These are phyloP conservation scores for Brachyptera putata DNA, from an alignment of 2,888 invertebrate species.

Conservation along the genomic window DNA sequence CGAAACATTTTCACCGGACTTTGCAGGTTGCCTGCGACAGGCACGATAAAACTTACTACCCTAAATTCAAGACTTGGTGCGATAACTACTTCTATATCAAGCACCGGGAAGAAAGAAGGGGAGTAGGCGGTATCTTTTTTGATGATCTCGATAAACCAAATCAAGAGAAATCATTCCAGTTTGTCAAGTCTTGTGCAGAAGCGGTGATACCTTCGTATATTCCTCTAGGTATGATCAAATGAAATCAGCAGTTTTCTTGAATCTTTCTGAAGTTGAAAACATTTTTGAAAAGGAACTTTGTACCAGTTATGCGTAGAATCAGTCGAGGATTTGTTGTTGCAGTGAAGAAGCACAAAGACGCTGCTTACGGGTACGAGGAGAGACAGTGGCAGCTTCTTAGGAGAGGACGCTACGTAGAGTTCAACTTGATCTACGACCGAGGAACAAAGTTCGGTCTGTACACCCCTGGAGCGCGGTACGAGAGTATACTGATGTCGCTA, in stretches of 20 bases:
- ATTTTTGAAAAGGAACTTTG: neutral
- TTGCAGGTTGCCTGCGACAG: slow-evolving; percentile 84
- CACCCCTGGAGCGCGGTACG: slow-evolving; percentile 91
- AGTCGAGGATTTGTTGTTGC: slow-evolving; percentile 38
- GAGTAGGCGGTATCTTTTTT: slow-evolving; percentile 96
- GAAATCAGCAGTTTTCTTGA: neutral
- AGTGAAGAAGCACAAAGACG: slow-evolving; percentile 78
- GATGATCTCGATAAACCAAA: slow-evolving; percentile 87
- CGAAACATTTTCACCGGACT: slow-evolving; percentile 76
- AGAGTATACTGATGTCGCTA: slow-evolving; percentile 95
- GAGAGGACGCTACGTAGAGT: slow-evolving; percentile 93
- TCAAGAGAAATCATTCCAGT: slow-evolving; percentile 71
- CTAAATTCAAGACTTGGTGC: slow-evolving; percentile 92
- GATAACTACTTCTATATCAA: slow-evolving; percentile 88
- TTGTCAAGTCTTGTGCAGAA: slow-evolving; percentile 83
- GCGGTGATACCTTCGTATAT: slow-evolving; percentile 94
- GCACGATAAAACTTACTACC: slow-evolving; percentile 67
- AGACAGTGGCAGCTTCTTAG: slow-evolving; percentile 90
- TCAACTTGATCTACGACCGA: slow-evolving; percentile 94
- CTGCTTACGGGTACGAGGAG: slow-evolving; percentile 71
- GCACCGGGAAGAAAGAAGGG: slow-evolving; percentile 83
- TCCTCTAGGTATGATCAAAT: slow-evolving; percentile 61
- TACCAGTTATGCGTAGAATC: neutral
- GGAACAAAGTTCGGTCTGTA: slow-evolving; percentile 96
- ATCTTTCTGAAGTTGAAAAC: neutral